phyloP scores from a whole-genome alignment of 2,113 vertebrate species.

The Entelurus aequoreus region DNA sequence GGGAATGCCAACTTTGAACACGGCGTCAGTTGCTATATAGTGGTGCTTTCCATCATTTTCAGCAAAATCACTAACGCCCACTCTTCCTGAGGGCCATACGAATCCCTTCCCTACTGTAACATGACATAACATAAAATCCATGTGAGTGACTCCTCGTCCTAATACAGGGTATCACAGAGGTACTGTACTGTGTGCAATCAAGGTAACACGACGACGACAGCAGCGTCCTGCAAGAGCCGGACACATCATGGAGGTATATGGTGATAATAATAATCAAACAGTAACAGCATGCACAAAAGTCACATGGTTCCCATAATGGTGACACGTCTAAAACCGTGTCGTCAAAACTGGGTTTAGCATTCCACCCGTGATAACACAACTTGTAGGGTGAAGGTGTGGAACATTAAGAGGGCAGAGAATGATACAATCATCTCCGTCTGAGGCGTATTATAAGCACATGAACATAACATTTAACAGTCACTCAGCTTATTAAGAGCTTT shows the following conservation, averaged over 20 bases:
- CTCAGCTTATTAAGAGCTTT: constrained; percentile 44
- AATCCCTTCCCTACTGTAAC: no score
- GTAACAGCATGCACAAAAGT: constrained; percentile 52
- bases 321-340: constrained; percentile 13
- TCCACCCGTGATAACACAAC: constrained; percentile 15
- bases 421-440: constrained; percentile 12
- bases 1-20: no score
- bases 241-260: constrained; percentile 53
- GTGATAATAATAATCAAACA: constrained; percentile 38
- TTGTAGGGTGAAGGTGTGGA: constrained; percentile 15
- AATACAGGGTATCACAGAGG: background rate
- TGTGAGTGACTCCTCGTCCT: constrained; percentile 6
- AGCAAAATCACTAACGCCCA: no score
- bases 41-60: no score
- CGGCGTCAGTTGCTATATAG: no score
- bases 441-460: constrained; percentile 20
- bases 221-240: constrained; percentile 30
- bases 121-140: constrained; percentile 23
- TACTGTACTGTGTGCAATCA: constrained; percentile 44
- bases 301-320: constrained; percentile 19
- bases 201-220: constrained; percentile 32
- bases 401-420: constrained; percentile 23
- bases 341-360: constrained; percentile 27
- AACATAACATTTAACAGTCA: constrained; percentile 41
- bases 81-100: no score